Conservation (phyloP, 2,113 vertebrate genomes). For the Sigmodon hispidus region DNA sequence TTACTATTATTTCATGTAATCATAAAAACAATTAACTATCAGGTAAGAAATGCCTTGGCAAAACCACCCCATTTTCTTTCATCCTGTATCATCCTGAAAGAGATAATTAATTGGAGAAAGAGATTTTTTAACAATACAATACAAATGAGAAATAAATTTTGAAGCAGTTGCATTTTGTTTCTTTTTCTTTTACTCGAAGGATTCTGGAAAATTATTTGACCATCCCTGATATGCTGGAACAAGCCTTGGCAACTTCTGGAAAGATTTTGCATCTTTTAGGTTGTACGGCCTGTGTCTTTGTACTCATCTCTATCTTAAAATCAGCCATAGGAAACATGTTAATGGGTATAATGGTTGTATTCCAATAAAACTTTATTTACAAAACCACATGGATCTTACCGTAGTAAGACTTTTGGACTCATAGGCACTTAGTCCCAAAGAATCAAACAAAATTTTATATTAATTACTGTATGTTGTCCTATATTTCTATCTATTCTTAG, state of each 20-base stretch:
- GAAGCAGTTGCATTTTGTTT: not conserved
- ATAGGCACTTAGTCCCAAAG: no score
- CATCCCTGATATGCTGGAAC: not conserved
- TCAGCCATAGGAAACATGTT: not conserved
- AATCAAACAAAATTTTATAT: no score
- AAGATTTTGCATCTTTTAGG: not conserved
- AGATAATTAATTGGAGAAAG: not conserved
- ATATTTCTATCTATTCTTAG: no score
- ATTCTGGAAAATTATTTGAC: not conserved
- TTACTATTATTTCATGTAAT: not conserved
- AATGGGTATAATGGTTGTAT: not conserved
- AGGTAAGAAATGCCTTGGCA: not conserved
- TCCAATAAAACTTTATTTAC: not conserved
- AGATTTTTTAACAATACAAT: not conserved
- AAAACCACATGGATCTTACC: not conserved
- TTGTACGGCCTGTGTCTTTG: not conserved
- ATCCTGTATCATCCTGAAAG: not conserved
- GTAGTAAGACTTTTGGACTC: no score
- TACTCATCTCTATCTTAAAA: constrained; percentile 9
- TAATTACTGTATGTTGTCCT: no score
- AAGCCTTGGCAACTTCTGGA: not conserved
- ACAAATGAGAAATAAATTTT: not conserved
- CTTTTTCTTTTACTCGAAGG: not conserved
- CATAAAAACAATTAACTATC: not conserved
- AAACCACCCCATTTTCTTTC: not conserved